These are phyloP conservation scores for Trematomus bernacchii DNA, from an alignment of 2,797 vertebrate species.

Conservation along the genomic window DNA sequence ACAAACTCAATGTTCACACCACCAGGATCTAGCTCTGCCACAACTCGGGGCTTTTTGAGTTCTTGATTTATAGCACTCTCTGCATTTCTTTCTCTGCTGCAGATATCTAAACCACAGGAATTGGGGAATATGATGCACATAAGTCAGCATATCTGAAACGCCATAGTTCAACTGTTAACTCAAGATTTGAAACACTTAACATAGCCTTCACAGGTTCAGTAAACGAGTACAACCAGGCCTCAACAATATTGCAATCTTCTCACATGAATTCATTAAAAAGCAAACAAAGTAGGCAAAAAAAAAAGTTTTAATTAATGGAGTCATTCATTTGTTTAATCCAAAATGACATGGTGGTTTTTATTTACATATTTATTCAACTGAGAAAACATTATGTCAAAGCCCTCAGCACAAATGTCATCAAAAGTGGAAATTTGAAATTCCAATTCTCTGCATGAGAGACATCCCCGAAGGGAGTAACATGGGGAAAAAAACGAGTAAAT, in stretches of 20 bases:
- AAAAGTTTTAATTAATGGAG: constrained; percentile 64
- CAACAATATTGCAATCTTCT: constrained; percentile 22
- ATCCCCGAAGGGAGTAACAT: constrained; percentile 57
- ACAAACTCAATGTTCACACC: constrained; percentile 69
- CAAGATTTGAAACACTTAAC: background rate
- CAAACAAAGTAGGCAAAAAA: constrained; percentile 36
- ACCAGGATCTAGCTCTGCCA: constrained; percentile 52
- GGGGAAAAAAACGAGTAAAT: constrained; percentile 44
- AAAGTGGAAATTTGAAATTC: constrained; percentile 72
- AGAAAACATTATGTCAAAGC: constrained; percentile 69
- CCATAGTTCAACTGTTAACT: constrained; percentile 7
- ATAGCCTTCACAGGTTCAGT: constrained; percentile 16
- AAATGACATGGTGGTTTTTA: constrained; percentile 57
- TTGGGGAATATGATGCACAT: constrained; percentile 1
- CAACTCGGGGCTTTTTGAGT: constrained; percentile 36
- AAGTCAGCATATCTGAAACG: constrained; percentile 22
- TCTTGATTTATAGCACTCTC: constrained; percentile 22
- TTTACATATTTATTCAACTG: constrained; percentile 75
- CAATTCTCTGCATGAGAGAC: constrained; percentile 65
- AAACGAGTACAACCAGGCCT: constrained; percentile 5
- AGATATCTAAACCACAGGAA: constrained; percentile 23
- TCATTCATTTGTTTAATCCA: constrained; percentile 68
- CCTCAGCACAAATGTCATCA: constrained; percentile 72
- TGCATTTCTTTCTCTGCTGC: constrained; percentile 32
- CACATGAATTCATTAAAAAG: constrained; percentile 15